Percentiles rank a stretch among this genome's conserved stretches.
Evolutionary conservation across 2,888 invertebrate species (phyloP).

Genomic region (Chymomyza procnemis): DNA sequence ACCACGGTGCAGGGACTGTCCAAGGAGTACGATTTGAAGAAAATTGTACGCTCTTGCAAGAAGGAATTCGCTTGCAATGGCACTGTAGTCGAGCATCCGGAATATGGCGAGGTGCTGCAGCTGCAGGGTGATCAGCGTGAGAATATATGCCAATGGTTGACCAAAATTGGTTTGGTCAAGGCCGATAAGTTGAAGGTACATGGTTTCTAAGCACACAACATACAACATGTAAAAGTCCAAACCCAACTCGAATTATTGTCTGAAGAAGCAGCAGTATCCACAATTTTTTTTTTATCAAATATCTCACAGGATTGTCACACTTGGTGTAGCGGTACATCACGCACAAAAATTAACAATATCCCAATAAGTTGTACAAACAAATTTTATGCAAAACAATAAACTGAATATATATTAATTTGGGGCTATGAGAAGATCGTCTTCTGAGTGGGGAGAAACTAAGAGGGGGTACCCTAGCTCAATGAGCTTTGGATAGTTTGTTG

Average conservation of each 20-base stretch:
- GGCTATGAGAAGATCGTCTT: too few species aligned
- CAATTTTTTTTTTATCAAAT: too few species aligned
- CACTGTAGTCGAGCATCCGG: constrained; percentile 99
- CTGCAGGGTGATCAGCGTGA: constrained; percentile 99
- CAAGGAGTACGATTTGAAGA: constrained; percentile 99
- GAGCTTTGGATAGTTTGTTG: too few species aligned
- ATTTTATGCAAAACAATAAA: too few species aligned
- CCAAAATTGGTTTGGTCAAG: constrained; percentile 97
- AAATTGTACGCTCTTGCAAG: constrained; percentile 99
- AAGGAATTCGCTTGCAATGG: constrained; percentile 99
- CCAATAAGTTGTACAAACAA: too few species aligned
- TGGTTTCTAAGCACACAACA: constrained; percentile 83
- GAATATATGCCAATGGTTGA: constrained; percentile 99
- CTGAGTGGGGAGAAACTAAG: too few species aligned
- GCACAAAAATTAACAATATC: too few species aligned
- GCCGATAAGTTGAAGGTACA: constrained; percentile 99
- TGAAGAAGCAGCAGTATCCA: neutral
- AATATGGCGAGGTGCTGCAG: constrained; percentile 99
- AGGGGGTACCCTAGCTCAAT: too few species aligned
- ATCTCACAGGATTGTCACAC: too few species aligned
- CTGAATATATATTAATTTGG: too few species aligned
- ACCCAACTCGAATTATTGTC: neutral
- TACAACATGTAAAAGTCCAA: neutral
- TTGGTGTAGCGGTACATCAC: too few species aligned
- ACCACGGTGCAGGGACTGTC: constrained; percentile 98